Base-by-base conservation (phyloP, 2,113 vertebrate genomes). In the Variabilichromis moorii region DNA sequence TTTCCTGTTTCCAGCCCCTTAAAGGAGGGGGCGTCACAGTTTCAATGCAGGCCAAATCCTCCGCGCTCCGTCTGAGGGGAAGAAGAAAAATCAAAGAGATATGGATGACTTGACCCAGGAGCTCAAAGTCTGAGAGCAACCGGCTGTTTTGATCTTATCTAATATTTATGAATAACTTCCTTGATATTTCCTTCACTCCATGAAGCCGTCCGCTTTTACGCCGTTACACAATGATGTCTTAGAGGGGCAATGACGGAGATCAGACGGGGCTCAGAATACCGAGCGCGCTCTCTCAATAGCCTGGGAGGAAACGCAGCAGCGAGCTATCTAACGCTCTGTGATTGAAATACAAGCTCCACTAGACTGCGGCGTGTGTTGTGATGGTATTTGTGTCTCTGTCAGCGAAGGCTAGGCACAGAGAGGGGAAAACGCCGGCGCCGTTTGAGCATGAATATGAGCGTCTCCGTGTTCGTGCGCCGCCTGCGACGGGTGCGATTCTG, bases 121-220 rank as follows among this genome's bases (percentile, higher is more conserved):
- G 93, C 94, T 91, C 91, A 79, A 91, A 91, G 91, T 92, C 90
- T 91, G 93, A 93, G 94, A 92, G 93, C 92, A 93, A 93, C 90
- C 57, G 90, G 93, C 93, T 94, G 93, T 96, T 96, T 95, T 96
- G 93, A 95, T 95, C 94, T 95, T 93, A 96, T 96, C 95, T 95
- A 95, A 96, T 96, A 96, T 96, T 96, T 95, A 96, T 96, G 96
- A 95, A 95, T 92, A 95, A 95, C 94, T 95, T 95, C 94, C 94
- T 95, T 95, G 95, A 96, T 96, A 96, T 96, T 94, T 95, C 95
- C 93, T 94, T 78, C 88, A 80, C 92, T 87, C 91, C 76, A 73
- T 86, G 93, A 93, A 93, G 93, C 93, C 79, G 59, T 90, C 92
- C 57, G 85, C 94, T 95, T 93, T 91, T 94, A 93, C 90, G 81